Conservation (phyloP, 2,888 invertebrate species). For the Fragum whitleyi region DNA sequence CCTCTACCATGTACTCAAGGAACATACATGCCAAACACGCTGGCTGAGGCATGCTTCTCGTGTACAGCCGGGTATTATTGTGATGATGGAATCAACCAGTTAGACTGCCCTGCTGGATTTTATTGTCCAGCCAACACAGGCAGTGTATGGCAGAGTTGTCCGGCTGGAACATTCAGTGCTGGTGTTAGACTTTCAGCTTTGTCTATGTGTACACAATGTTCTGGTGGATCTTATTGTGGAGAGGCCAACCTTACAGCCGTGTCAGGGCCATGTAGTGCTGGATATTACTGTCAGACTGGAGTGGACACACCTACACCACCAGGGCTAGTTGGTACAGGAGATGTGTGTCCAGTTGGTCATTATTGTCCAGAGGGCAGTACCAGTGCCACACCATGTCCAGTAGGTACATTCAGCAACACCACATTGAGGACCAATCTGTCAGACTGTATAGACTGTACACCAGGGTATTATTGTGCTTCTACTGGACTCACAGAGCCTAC, state of each 20-base stretch:
- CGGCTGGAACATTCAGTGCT: constrained; percentile 80
- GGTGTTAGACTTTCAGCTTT: constrained; percentile 71
- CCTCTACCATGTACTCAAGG: constrained; percentile 79
- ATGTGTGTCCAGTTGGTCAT: constrained; percentile 80
- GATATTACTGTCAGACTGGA: constrained; percentile 80
- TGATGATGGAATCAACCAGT: constrained; percentile 73
- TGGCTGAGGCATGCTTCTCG: constrained; percentile 69
- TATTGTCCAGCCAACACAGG: constrained; percentile 80
- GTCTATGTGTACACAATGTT: constrained; percentile 80
- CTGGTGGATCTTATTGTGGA: constrained; percentile 81
- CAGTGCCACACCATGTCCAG: constrained; percentile 78
- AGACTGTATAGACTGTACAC: constrained; percentile 79
- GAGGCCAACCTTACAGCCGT: constrained; percentile 74
- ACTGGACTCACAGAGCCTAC: constrained; percentile 78
- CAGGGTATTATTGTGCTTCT: constrained; percentile 79
- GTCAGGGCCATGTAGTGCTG: constrained; percentile 81
- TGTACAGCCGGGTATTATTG: constrained; percentile 82
- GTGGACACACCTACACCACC: constrained; percentile 76
- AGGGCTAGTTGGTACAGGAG: constrained; percentile 75
- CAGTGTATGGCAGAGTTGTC: constrained; percentile 79
- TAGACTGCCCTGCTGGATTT: constrained; percentile 80
- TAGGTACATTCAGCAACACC: constrained; percentile 82
- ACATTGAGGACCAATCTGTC: constrained; percentile 69
- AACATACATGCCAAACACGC: constrained; percentile 74
- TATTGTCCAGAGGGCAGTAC: constrained; percentile 79